A percentile compares a stretch with the other conserved stretches of the same genome.
Conservation (phyloP, 2,113 vertebrate genomes). For the Macaca nemestrina region DNA sequence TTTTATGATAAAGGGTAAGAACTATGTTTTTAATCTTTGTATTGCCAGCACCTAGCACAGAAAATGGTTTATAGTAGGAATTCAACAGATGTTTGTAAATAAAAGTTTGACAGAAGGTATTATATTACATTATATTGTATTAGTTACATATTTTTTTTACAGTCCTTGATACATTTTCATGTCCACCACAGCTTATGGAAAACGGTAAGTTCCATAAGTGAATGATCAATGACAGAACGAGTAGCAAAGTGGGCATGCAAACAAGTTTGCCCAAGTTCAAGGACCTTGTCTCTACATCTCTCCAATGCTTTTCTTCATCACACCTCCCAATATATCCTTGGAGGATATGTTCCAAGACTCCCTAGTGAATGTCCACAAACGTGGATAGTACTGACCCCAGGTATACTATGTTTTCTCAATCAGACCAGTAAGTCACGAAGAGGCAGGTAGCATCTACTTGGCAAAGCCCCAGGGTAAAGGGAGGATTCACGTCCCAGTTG, state of each 20-base stretch:
- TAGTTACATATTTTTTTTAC: background rate
- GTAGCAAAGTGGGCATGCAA: background rate
- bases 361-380: background rate
- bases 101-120: background rate
- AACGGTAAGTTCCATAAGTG: background rate
- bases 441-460: too few species aligned
- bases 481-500: background rate
- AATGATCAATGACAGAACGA: background rate
- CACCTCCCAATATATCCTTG: background rate
- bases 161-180: background rate
- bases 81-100: background rate
- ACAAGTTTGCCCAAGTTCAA: background rate
- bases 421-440: background rate
- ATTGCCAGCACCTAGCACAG: background rate
- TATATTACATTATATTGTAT: background rate
- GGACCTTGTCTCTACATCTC: background rate
- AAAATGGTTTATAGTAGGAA: constrained; percentile 7
- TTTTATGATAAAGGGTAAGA: background rate
- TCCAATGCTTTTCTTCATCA: background rate
- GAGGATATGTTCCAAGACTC: background rate
- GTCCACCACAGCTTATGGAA: background rate
- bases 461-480: background rate
- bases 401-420: background rate
- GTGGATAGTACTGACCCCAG: background rate
- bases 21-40: background rate